phyloP scores from a whole-genome alignment of 2,113 vertebrate genomes.

The Mormoops blainvillei region DNA sequence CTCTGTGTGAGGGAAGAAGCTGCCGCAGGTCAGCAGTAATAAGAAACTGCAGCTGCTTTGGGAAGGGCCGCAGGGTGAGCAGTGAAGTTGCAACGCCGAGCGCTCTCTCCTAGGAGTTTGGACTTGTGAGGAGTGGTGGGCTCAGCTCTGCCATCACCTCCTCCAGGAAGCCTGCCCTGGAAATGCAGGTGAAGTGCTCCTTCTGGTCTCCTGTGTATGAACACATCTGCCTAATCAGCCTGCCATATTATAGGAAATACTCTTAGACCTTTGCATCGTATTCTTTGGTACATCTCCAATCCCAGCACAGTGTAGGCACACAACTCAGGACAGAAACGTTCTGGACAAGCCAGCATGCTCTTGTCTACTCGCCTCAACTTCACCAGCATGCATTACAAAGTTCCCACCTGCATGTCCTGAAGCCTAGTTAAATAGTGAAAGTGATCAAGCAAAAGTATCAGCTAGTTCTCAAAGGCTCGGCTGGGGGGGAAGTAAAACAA shows the following conservation, averaged over 20 bases:
- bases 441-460: background rate
- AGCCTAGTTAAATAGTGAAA: background rate
- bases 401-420: background rate
- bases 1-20: background rate
- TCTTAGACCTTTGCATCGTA: constrained; percentile 16
- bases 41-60: background rate
- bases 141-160: background rate
- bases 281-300: background rate
- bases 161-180: background rate
- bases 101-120: background rate
- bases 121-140: background rate
- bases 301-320: background rate
- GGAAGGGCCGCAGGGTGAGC: background rate
- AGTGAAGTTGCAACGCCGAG: background rate
- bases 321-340: background rate
- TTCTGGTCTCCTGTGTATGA: background rate
- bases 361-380: background rate
- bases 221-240: background rate
- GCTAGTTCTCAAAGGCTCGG: background rate
- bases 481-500: background rate
- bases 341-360: background rate
- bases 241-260: background rate
- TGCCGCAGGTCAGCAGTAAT: background rate
- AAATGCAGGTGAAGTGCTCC: background rate
- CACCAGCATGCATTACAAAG: constrained; percentile 9